A percentile compares a stretch with the other conserved stretches of the same genome.
These are phyloP conservation scores for Drosophila pseudoananassae DNA, from an alignment of 1,140 invertebrate genomes.

Conservation along the genomic window DNA sequence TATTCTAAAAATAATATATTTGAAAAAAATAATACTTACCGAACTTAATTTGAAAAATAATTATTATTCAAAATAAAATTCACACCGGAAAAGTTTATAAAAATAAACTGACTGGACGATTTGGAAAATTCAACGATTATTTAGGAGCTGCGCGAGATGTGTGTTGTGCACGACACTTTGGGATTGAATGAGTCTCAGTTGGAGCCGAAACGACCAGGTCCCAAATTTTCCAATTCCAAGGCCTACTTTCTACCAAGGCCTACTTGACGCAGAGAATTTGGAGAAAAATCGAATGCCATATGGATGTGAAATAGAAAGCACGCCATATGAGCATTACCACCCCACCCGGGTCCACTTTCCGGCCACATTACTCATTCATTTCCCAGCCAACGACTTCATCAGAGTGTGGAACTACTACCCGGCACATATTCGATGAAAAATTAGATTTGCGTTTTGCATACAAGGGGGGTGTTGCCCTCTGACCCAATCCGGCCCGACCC, in stretches of 20 bases:
- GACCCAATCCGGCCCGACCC: too few relatives aligned
- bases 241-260: constrained; percentile 5
- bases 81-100: too few relatives aligned
- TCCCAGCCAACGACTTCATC: constrained; percentile 45
- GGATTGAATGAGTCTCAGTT: background rate
- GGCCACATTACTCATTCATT: constrained; percentile 72
- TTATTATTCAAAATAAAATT: too few relatives aligned
- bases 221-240: background rate
- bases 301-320: constrained; percentile 34
- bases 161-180: too few relatives aligned
- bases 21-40: too few relatives aligned
- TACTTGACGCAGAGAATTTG: background rate
- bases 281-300: constrained; percentile 31
- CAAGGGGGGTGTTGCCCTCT: constrained; percentile 14
- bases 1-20: too few relatives aligned
- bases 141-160: too few relatives aligned
- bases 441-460: constrained; percentile 77
- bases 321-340: constrained; percentile 71
- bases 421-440: constrained; percentile 76
- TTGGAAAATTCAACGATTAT: too few relatives aligned
- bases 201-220: background rate
- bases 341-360: background rate
- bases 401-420: constrained; percentile 25
- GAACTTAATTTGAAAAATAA: too few relatives aligned
- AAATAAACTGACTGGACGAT: too few relatives aligned